A percentile compares a stretch with the other conserved stretches of the same genome.
Conservation (phyloP, 2,797 vertebrate genomes). For the Petrocephalus sullivani region DNA sequence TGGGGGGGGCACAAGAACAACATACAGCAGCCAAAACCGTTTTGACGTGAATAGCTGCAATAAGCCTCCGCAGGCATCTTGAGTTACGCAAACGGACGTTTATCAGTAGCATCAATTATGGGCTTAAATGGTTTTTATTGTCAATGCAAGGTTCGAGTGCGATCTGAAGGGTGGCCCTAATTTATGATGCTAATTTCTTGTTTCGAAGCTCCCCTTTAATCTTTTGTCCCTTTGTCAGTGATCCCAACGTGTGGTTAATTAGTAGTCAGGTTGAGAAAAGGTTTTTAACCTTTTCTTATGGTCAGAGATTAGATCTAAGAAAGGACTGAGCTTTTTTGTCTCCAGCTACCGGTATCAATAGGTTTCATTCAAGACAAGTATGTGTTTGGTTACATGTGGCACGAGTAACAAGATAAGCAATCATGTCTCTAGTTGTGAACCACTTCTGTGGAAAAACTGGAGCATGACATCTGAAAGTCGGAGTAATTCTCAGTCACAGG, state of each 20-base stretch:
- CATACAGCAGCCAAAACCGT: background rate
- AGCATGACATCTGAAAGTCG: background rate
- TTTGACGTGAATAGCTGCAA: background rate
- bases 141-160: background rate
- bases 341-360: background rate
- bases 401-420: background rate
- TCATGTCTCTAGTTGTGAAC: background rate
- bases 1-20: background rate
- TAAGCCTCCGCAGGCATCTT: background rate
- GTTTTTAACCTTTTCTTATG: background rate
- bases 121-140: background rate
- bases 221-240: background rate
- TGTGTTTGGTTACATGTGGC: background rate
- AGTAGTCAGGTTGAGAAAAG: background rate
- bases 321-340: background rate
- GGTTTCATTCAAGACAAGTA: background rate
- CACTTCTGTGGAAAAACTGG: background rate
- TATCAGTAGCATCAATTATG: background rate
- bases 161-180: background rate
- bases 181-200: background rate
- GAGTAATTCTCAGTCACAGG: background rate
- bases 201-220: background rate
- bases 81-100: background rate
- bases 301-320: background rate
- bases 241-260: background rate